Evolutionary conservation across 1,140 invertebrate genomes (phyloP), one percentile per base, ranked within the genome.

Genomic region (Cydia splendana): DNA sequence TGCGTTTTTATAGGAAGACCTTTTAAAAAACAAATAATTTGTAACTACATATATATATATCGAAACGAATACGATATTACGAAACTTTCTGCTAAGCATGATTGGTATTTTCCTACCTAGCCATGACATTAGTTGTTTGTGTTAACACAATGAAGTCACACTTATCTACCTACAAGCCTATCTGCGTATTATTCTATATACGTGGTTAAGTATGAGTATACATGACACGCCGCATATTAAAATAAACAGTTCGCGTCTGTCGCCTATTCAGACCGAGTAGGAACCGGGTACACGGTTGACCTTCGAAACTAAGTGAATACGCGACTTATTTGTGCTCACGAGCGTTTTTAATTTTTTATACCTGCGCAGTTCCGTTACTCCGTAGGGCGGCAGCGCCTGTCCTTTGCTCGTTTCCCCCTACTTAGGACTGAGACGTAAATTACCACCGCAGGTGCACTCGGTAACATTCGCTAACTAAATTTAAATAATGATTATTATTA

Each of bases 331-430:
- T 71, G 67, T 71, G 67, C 67, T 38, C n/a, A 71, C 38, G 38
- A 42, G 4, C 67, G 34, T 38, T 45, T 65, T n/a, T n/a, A n/a
- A n/a, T n/a, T n/a, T n/a, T n/a, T 62, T 76, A 76, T 76, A 76
- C 75, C 75, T 76, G 75, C 62, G 75, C 57, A 76, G 65, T 45
- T 77, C 76, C 51, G 67, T 77, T 77, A 76, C 12, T 76, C 45
- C 51, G 10, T 38, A 65, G 28, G 76, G 30, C 30, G 74, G 51
- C 5, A 28, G n/a, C 24, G 42, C 24, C 65, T 65, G 34, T 45
- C 30, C 62, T 51, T 48, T 67, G 65, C 20, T 34, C 4, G 34
- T 48, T 38, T 45, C n/a, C 38, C 75, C 76, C 67, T 62, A 20
- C 67, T 48, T 62, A 57, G 71, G 67, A 51, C 30, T 9, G n/a